Percentiles rank a stretch among this genome's conserved stretches.
phyloP scores from a whole-genome alignment of 2,113 vertebrate species.

The Heterotis niloticus region DNA sequence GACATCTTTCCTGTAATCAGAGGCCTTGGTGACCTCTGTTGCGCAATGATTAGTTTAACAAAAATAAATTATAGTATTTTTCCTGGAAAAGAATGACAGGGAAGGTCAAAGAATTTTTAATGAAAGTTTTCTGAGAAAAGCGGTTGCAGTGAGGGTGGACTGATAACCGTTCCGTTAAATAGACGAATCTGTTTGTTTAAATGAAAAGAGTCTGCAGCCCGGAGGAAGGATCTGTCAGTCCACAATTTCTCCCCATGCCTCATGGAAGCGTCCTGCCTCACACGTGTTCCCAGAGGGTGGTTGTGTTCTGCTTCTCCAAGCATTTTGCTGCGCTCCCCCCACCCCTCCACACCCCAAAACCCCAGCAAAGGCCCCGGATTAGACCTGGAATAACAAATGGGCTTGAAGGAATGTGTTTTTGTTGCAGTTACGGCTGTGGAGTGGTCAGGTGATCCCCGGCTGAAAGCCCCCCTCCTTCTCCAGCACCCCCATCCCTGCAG shows the following conservation, averaged over 20 bases:
- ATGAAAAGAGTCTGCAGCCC: no score
- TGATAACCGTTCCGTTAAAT: no score
- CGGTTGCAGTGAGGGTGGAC: no score
- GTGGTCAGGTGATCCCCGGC: slow-evolving; percentile 45
- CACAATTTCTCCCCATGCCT: background rate
- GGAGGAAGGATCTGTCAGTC: background rate
- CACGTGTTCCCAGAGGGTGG: slow-evolving; percentile 10
- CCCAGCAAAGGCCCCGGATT: slow-evolving; percentile 40
- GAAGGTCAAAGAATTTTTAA: no score
- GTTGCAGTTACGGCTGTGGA: slow-evolving; percentile 43
- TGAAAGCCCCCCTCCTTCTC: slow-evolving; percentile 37
- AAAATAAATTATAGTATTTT: no score
- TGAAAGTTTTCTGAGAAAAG: no score
- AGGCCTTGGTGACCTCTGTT: no score
- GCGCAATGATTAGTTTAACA: no score
- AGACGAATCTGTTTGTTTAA: no score
- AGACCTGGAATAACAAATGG: slow-evolving; percentile 44
- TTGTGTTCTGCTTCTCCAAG: slow-evolving; percentile 21
- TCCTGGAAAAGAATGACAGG: no score
- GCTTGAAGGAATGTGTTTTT: slow-evolving; percentile 50
- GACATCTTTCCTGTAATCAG: background rate
- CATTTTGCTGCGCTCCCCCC: slow-evolving; percentile 16
- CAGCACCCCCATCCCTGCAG: slow-evolving; percentile 21
- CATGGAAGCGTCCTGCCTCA: background rate
- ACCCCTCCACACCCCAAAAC: slow-evolving; percentile 22